These are phyloP conservation scores for Festucalex cinctus DNA, from an alignment of 2,113 vertebrate genomes.

Conservation along the genomic window DNA sequence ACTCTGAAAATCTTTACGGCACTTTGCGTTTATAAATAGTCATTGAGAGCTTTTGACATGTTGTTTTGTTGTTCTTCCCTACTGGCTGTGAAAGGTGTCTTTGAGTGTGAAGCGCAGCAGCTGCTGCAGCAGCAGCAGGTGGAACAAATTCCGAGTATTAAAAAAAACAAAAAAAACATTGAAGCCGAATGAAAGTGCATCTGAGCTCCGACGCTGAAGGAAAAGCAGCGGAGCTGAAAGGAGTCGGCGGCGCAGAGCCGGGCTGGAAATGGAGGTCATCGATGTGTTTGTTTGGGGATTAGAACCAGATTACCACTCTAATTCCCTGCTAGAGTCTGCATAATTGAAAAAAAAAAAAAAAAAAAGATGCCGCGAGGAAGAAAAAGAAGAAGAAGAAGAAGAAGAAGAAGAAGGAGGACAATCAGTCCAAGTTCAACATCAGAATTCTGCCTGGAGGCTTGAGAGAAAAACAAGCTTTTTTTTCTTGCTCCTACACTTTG, in stretches of 20 bases:
- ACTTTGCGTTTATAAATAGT: background rate
- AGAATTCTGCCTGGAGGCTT: slow-evolving; percentile 17
- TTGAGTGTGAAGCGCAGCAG: slow-evolving; percentile 5
- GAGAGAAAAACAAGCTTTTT: slow-evolving; percentile 1
- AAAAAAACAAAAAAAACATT: background rate
- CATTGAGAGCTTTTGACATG: background rate
- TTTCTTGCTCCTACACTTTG: background rate
- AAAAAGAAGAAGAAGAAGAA: slow-evolving; percentile 32
- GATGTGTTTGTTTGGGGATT: slow-evolving; percentile 73
- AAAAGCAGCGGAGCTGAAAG: slow-evolving; percentile 35
- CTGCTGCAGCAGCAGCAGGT: slow-evolving; percentile 11
- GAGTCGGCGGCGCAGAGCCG: slow-evolving; percentile 26
- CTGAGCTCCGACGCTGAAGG: slow-evolving; percentile 33
- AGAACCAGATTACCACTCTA: slow-evolving; percentile 60
- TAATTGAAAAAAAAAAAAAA: slow-evolving; percentile 61
- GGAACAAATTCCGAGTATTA: slow-evolving; percentile 24
- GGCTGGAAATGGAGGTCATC: slow-evolving; percentile 55
- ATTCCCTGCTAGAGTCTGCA: slow-evolving; percentile 63
- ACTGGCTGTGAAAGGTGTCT: background rate
- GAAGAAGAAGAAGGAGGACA: slow-evolving; percentile 32
- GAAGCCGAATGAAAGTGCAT: slow-evolving; percentile 13
- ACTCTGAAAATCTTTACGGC: background rate
- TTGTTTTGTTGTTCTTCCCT: background rate
- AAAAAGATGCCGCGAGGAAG: slow-evolving; percentile 34
- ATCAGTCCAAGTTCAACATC: slow-evolving; percentile 20